A percentile compares a stretch with the other conserved stretches of the same genome.
Conservation (phyloP, 1,140 invertebrate species). For the Drosophila sturtevanti region DNA sequence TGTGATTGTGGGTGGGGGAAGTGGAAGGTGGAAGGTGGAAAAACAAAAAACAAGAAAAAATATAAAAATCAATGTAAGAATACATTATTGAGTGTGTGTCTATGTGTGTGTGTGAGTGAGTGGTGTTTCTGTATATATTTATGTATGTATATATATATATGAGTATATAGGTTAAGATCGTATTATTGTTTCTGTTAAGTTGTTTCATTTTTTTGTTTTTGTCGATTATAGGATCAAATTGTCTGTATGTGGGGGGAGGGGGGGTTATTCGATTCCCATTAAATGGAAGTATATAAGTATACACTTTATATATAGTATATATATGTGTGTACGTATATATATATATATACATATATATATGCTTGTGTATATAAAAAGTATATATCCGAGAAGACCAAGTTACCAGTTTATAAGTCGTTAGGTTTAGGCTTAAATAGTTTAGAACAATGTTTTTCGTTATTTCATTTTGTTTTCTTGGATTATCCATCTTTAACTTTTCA, state of each 20-base stretch:
- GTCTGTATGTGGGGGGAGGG: conserved; percentile 21
- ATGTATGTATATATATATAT: conserved; percentile 60
- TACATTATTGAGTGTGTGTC: conserved; percentile 41
- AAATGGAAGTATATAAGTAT: conserved; percentile 39
- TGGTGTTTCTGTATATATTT: conserved; percentile 34
- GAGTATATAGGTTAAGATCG: conserved; percentile 8
- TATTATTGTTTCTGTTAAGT: conserved; percentile 32
- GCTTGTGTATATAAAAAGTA: conserved; percentile 41
- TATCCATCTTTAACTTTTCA: conserved; percentile 10
- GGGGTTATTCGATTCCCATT: conserved; percentile 51
- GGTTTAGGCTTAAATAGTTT: conserved; percentile 63
- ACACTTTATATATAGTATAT: conserved; percentile 4
- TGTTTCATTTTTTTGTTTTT: conserved; percentile 26
- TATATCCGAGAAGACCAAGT: conserved; percentile 72
- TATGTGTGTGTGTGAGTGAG: conserved; percentile 36
- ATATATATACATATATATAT: conserved; percentile 17
- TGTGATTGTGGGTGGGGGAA: background rate
- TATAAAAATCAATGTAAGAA: conserved; percentile 8
- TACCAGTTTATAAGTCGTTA: conserved; percentile 73
- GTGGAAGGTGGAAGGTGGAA: background rate
- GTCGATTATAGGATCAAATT: conserved; percentile 49
- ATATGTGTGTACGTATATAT: background rate
- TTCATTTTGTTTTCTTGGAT: conserved; percentile 16
- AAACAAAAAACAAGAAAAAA: conserved; percentile 29
- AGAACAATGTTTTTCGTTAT: conserved; percentile 55